Percentiles rank a stretch among this genome's conserved stretches.
phyloP scores from a whole-genome alignment of 1,140 invertebrate genomes.

The Sitodiplosis mosellana region DNA sequence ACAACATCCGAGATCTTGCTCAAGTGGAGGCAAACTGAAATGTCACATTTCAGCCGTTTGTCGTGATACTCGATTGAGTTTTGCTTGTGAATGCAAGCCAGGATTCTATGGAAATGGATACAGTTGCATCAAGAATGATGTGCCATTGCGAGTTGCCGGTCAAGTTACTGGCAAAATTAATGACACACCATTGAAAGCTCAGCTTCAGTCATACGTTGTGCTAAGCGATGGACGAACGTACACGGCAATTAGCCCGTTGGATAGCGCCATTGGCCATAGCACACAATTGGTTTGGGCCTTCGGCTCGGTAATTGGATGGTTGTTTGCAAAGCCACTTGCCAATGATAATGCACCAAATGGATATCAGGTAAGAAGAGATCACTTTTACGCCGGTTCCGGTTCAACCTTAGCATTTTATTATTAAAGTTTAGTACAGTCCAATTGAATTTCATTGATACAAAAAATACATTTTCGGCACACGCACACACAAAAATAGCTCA shows the following conservation, averaged over 20 bases:
- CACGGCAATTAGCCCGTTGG: conserved; percentile 70
- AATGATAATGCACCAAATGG: conserved; percentile 59
- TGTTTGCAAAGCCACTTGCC: conserved; percentile 59
- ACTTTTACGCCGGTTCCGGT: no score
- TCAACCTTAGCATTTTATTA: no score
- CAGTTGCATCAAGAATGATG: conserved; percentile 62
- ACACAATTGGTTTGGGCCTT: conserved; percentile 63
- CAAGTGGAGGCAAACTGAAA: conserved; percentile 34
- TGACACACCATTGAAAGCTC: conserved; percentile 47
- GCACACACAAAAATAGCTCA: conserved; percentile 21
- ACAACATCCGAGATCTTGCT: conserved; percentile 23
- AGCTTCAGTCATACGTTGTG: conserved; percentile 83
- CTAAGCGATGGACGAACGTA: conserved; percentile 76
- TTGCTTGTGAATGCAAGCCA: conserved; percentile 68
- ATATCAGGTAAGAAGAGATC: conserved; percentile 40
- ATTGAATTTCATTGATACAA: no score
- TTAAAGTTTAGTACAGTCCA: no score
- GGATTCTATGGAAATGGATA: conserved; percentile 82
- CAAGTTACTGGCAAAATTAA: conserved; percentile 68
- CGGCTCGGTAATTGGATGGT: conserved; percentile 70
- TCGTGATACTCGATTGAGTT: conserved; percentile 60
- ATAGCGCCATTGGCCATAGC: conserved; percentile 48
- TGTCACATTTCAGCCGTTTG: conserved; percentile 73
- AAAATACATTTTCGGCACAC: no score
- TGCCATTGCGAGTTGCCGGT: conserved; percentile 69